A percentile compares a stretch with the other conserved stretches of the same genome.
These are phyloP conservation scores for Anastrepha obliqua DNA, from an alignment of 1,140 invertebrate species.

Conservation along the genomic window DNA sequence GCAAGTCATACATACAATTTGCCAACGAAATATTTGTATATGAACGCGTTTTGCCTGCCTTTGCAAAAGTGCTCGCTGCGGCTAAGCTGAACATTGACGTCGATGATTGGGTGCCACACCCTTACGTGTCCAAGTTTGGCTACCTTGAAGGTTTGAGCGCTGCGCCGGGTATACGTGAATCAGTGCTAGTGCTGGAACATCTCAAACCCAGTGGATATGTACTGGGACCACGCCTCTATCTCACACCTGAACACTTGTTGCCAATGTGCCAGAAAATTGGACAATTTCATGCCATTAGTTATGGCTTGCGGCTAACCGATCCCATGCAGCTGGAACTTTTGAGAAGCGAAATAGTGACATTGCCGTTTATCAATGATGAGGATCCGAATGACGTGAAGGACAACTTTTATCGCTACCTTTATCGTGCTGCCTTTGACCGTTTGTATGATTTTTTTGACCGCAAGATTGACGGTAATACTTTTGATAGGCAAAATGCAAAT, in stretches of 20 bases:
- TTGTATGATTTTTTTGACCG: constrained; percentile 68
- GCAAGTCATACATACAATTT: constrained; percentile 69
- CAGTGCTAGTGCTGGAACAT: constrained; percentile 68
- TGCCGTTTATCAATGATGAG: constrained; percentile 60
- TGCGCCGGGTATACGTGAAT: constrained; percentile 58
- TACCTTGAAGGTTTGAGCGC: constrained; percentile 61
- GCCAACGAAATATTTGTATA: constrained; percentile 69
- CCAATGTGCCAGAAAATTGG: constrained; percentile 64
- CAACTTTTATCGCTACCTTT: constrained; percentile 62
- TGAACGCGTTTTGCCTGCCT: constrained; percentile 65
- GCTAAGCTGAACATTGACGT: constrained; percentile 36
- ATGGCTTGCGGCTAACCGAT: constrained; percentile 65
- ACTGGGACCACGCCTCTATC: constrained; percentile 63
- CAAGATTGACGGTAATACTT: constrained; percentile 37
- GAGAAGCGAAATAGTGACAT: constrained; percentile 57
- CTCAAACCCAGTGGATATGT: constrained; percentile 64
- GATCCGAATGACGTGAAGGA: constrained; percentile 55
- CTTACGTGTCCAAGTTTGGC: constrained; percentile 65
- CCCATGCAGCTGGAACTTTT: constrained; percentile 62
- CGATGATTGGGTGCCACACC: constrained; percentile 62
- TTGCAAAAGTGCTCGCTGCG: constrained; percentile 63
- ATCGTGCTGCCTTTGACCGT: constrained; percentile 66
- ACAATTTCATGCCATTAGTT: constrained; percentile 67
- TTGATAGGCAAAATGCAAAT: constrained; percentile 37
- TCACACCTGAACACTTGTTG: constrained; percentile 66